Base-by-base conservation (phyloP, 1,140 invertebrate species). In the Anadara kagoshimensis region DNA sequence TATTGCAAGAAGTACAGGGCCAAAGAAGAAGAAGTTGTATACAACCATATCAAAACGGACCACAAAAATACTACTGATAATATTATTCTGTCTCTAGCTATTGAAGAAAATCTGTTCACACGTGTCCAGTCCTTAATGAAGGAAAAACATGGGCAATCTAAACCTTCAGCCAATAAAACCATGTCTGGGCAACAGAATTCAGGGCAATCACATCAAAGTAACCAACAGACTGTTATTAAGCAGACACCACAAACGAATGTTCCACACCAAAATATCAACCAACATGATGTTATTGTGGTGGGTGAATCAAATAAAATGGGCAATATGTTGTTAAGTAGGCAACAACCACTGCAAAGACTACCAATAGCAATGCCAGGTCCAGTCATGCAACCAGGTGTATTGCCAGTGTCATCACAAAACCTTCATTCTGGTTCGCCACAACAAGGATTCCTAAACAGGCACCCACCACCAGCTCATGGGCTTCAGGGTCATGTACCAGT, bases 81-180 rank as follows among this genome's bases (percentile, higher is more conserved):
- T 58, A 77, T 79, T 18, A 81, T 75, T 68, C 63, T 86, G 12
- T 77, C 83, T n/a, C 56, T 83, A 43, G 83, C 84, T 22, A 81
- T 86, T 26, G 83, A 84, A 57, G 83, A 83, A 24, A 79, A 80
- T 59, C 70, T 82, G 26, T 82, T 86, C 51, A 74, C 73, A 43
- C 71, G 78, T 26, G 77, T 86, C 11, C 76, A 67, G 22, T 83
- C 75, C 51, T 64, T 79, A 67, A 77, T 69, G 47, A 85, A 75
- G 69, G 64, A 73, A 12, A 81, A 75, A 73, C 16, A 43, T 8
- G 22, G 20, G 69, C 67, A 69, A 64, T n/a, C 57, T 36, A 59
- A 59, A 59, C 29, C 43, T 41, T 41, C 57, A 59, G 43, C 26
- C 36, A 24, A 41, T 14, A 59, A 41, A 29, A 4, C 29, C n/a